Conservation (phyloP, 2,113 vertebrate species). For the Leptobrachium ailaonicum region DNA sequence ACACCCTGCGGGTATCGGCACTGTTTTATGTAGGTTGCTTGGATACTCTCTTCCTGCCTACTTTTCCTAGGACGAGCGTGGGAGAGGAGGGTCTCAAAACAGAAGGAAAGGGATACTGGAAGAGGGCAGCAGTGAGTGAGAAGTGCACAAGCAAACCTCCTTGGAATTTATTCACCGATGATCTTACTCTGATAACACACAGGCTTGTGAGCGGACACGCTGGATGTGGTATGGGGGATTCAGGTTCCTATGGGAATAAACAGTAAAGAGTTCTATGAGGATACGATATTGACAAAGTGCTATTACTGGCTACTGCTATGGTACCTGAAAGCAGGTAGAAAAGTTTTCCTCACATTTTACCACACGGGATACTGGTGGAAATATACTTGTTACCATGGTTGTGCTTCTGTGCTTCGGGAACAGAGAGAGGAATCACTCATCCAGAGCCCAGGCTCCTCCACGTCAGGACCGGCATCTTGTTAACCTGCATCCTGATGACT, state of each 20-base stretch:
- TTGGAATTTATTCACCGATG: no score
- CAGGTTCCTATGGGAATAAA: background rate
- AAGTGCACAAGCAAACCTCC: no score
- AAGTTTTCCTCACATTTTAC: background rate
- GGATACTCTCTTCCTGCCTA: conserved; percentile 7
- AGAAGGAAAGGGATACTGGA: background rate
- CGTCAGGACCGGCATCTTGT: conserved; percentile 3
- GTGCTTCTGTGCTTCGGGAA: conserved; percentile 42
- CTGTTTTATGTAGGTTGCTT: conserved; percentile 34
- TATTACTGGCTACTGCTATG: background rate
- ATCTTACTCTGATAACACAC: no score
- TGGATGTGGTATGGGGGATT: no score
- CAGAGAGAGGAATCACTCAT: conserved; percentile 38
- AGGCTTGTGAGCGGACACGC: no score
- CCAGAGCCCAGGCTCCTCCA: conserved; percentile 4
- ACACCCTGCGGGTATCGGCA: conserved; percentile 32
- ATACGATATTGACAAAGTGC: no score
- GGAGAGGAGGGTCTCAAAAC: background rate
- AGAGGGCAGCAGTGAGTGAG: background rate
- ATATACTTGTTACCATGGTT: conserved; percentile 11
- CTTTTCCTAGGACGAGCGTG: conserved; percentile 6
- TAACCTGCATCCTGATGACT: conserved; percentile 16
- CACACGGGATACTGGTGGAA: background rate
- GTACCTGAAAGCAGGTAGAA: background rate
- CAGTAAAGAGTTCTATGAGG: background rate